Percentiles rank a stretch among this genome's conserved stretches.
phyloP scores from a whole-genome alignment of 2,113 vertebrate species.

The Ictalurus furcatus region DNA sequence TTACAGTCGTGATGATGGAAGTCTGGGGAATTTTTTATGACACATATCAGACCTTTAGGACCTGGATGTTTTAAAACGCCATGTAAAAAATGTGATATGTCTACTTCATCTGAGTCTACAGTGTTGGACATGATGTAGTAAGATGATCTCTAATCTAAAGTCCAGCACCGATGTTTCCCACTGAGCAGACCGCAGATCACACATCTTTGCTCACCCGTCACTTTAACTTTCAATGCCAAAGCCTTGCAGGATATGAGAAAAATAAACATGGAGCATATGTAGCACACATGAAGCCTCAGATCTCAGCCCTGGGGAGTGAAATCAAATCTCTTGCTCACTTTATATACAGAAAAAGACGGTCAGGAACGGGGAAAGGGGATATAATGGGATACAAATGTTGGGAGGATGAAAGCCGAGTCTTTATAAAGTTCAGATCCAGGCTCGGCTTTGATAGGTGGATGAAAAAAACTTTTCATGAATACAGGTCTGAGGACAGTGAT shows the following conservation, averaged over 20 bases:
- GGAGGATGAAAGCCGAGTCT: conserved; percentile 44
- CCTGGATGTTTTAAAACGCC: neutral
- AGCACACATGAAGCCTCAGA: neutral
- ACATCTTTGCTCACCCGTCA: conserved; percentile 12
- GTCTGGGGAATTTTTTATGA: neutral
- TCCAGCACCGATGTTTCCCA: conserved; percentile 10
- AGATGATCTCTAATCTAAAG: conserved; percentile 22
- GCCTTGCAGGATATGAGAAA: neutral
- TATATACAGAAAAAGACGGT: conserved; percentile 1
- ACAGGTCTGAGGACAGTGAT: neutral
- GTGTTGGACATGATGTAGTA: conserved; percentile 31
- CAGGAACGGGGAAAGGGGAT: neutral
- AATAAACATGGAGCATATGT: neutral
- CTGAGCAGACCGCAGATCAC: conserved; percentile 39
- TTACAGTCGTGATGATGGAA: neutral
- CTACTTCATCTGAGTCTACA: conserved; percentile 45
- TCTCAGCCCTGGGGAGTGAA: neutral
- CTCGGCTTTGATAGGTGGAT: conserved; percentile 8
- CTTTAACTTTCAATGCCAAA: neutral
- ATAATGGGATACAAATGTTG: conserved; percentile 53
- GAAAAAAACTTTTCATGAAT: neutral
- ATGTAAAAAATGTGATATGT: neutral
- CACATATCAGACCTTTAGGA: neutral
- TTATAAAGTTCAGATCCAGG: conserved; percentile 19
- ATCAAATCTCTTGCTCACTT: neutral